These are phyloP conservation scores for Diachasmimorpha longicaudata DNA, from an alignment of 1,140 invertebrate species.

Conservation along the genomic window DNA sequence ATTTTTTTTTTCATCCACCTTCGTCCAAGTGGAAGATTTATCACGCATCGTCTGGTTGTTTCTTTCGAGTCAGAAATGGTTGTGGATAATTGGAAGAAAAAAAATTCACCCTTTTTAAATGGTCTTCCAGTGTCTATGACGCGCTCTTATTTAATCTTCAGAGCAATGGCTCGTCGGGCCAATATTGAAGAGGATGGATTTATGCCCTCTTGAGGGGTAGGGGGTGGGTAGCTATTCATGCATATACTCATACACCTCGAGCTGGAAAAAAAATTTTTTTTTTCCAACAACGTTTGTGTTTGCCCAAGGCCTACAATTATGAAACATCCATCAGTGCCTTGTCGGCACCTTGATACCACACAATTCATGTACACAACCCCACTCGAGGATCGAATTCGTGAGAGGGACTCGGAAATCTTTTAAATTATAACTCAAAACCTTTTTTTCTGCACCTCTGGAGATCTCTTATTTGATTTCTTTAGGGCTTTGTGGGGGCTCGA, in stretches of 20 bases:
- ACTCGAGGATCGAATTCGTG: not conserved
- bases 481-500: not conserved
- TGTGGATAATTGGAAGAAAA: not conserved
- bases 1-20: slow-evolving; percentile 47
- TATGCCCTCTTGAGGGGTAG: not conserved
- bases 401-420: not conserved
- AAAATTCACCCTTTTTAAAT: slow-evolving; percentile 6
- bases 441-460: not conserved
- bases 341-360: slow-evolving; percentile 27
- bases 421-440: not conserved
- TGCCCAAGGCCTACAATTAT: slow-evolving; percentile 30
- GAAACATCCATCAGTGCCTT: slow-evolving; percentile 33
- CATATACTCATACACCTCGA: not conserved
- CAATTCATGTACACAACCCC: not conserved
- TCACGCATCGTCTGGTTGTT: slow-evolving; percentile 38
- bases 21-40: slow-evolving; percentile 47
- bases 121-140: not conserved
- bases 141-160: not conserved
- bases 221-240: slow-evolving; percentile 1
- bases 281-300: slow-evolving; percentile 20
- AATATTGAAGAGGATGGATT: slow-evolving; percentile 5
- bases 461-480: not conserved
- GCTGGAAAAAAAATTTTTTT: slow-evolving; percentile 12
- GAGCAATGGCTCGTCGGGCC: not conserved
- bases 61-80: not conserved